These are phyloP conservation scores for Eleginops maclovinus DNA, from an alignment of 2,113 vertebrate genomes.

Conservation along the genomic window DNA sequence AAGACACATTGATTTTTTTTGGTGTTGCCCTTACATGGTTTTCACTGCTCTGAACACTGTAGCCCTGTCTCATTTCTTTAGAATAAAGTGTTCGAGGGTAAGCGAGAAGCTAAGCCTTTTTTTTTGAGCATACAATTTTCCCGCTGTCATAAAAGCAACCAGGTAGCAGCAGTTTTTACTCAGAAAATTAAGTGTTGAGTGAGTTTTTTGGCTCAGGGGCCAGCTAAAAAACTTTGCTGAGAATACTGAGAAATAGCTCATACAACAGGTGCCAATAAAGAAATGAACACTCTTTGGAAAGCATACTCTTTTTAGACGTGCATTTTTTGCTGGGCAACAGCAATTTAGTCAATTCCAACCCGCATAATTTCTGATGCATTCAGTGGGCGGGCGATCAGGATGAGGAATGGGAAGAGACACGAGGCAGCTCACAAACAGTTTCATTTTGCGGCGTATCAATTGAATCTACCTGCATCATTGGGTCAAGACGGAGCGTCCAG, in stretches of 20 bases:
- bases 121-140: slow-evolving; percentile 20
- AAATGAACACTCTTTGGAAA: neutral
- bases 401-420: slow-evolving; percentile 15
- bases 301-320: neutral
- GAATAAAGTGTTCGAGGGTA: neutral
- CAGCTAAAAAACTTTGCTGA: neutral
- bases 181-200: slow-evolving; percentile 22
- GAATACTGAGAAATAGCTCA: neutral
- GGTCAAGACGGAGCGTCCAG: slow-evolving; percentile 36
- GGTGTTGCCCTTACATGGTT: slow-evolving; percentile 21
- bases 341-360: slow-evolving; percentile 8
- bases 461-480: slow-evolving; percentile 46
- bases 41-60: slow-evolving; percentile 12
- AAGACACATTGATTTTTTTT: slow-evolving; percentile 54
- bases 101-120: slow-evolving; percentile 12
- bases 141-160: slow-evolving; percentile 28
- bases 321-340: neutral
- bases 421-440: slow-evolving; percentile 5
- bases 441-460: slow-evolving; percentile 43
- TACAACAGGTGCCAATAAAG: neutral
- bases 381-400: neutral
- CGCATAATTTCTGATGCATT: neutral
- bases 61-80: slow-evolving; percentile 5
- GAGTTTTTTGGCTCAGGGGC: slow-evolving; percentile 22
- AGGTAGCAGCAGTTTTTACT: slow-evolving; percentile 8